Percentiles rank a stretch among this genome's conserved stretches.
These are phyloP conservation scores for Peromyscus maniculatus DNA, from an alignment of 2,113 vertebrate genomes.

Conservation along the genomic window DNA sequence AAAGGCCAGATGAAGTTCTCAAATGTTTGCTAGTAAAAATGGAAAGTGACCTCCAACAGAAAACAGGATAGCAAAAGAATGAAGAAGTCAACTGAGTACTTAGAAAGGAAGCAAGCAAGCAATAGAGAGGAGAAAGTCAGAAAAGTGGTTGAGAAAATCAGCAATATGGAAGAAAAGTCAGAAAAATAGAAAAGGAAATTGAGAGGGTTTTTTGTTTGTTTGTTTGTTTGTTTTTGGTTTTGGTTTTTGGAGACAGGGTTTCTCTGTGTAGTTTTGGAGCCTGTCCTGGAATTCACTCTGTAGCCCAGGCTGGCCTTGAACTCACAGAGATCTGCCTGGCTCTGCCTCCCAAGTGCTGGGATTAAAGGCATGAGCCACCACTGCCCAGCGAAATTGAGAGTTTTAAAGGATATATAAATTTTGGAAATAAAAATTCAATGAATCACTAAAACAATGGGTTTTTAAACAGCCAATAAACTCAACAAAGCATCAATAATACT, in stretches of 20 bases:
- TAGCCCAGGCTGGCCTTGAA: too few species aligned
- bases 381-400: not conserved
- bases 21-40: not conserved
- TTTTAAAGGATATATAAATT: not conserved
- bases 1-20: not conserved
- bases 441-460: not conserved
- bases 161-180: not conserved
- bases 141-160: not conserved
- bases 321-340: too few species aligned
- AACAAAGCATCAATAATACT: not conserved
- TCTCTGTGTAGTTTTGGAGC: too few species aligned
- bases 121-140: not conserved
- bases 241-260: too few species aligned
- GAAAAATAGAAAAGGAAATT: not conserved
- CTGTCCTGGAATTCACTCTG: too few species aligned
- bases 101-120: not conserved
- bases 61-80: not conserved
- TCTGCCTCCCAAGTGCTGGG: not conserved
- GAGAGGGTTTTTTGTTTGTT: not conserved
- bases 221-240: too few species aligned
- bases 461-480: not conserved
- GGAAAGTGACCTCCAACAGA: not conserved
- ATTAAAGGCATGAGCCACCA: too few species aligned
- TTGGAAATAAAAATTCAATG: not conserved
- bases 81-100: not conserved